Evolutionary conservation across 2,888 invertebrate species (phyloP), one percentile per base, ranked within the genome.

Genomic region (Plutella xylostella): DNA sequence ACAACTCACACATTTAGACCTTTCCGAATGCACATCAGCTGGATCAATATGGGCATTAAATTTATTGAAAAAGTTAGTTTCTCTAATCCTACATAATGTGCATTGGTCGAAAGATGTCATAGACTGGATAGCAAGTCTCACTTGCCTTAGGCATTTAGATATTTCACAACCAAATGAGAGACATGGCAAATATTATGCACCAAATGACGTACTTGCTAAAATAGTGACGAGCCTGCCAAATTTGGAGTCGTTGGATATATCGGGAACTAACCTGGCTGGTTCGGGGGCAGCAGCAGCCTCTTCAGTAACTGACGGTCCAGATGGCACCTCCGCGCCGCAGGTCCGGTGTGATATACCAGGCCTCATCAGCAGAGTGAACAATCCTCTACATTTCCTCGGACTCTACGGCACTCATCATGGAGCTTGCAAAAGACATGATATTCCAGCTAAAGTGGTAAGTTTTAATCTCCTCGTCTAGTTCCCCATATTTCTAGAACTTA

Each of bases 241-340:
- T 42, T 77, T 98, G 48, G 88, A 88, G 34, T 93, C 93, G 19
- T 78, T 98, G 56, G 98, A 98, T 75, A 96, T 98, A 64, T 96
- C 97, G 3, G 97, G 97, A 12, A 98, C 98, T 15, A 97, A 98
- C 84, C 83, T 98, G 52, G 96, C 97, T 33, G 96, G 97, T 12
- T 89, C 89, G 44, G 94, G 94, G 39, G 90, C 91, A 20, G 90
- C 90, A 12, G 84, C 86, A n/a, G 58, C 68, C 0, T 51, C 62
- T 5, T 63, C 77, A 79, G 50, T 78, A 20, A 90, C 90, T 12
- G 84, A 87, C n/a, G 58, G 66, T 0, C 51, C 61, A 5, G 64
- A 77, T 79, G 50, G 78, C 1, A 42, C 54, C 21, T 7, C 12
- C 2, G 12, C 6, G 5, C 20, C 30, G 12, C 48, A 58, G 7